A percentile compares a stretch with the other conserved stretches of the same genome.
Evolutionary conservation across 2,888 invertebrate species (phyloP).

Genomic region (Nezara viridula): DNA sequence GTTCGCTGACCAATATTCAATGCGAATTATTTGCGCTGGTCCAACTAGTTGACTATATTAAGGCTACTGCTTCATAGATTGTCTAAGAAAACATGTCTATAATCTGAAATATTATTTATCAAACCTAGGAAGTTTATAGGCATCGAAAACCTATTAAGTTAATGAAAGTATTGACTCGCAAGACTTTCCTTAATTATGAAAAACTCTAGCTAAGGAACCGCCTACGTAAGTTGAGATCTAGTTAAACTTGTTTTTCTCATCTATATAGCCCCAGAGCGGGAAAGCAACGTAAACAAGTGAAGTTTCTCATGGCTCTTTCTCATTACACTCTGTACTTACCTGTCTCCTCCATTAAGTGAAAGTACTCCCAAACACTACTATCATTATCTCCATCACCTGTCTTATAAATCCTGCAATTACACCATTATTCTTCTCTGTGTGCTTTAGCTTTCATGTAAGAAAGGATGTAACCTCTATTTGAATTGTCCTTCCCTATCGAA

Average conservation of each 20-base stretch:
- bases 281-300: conserved; percentile 24
- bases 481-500: background rate
- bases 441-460: conserved; percentile 9
- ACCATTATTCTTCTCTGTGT: conserved; percentile 42
- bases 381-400: conserved; percentile 28
- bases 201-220: background rate
- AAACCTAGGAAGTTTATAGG: background rate
- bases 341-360: conserved; percentile 9
- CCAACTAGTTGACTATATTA: too few relatives aligned
- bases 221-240: conserved; percentile 13
- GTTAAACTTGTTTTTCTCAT: conserved; percentile 37
- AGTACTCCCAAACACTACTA: conserved; percentile 24
- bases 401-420: conserved; percentile 26
- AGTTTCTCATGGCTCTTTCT: conserved; percentile 42
- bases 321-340: conserved; percentile 43
- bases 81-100: background rate
- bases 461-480: background rate
- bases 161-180: background rate
- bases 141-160: background rate
- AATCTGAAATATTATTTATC: background rate
- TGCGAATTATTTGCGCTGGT: too few relatives aligned
- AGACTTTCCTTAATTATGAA: conserved; percentile 5
- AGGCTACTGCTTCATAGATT: too few relatives aligned
- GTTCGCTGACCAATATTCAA: too few relatives aligned
- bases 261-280: background rate